These are phyloP conservation scores for Phrynosoma platyrhinos DNA, from an alignment of 2,113 vertebrate species.

Conservation along the genomic window DNA sequence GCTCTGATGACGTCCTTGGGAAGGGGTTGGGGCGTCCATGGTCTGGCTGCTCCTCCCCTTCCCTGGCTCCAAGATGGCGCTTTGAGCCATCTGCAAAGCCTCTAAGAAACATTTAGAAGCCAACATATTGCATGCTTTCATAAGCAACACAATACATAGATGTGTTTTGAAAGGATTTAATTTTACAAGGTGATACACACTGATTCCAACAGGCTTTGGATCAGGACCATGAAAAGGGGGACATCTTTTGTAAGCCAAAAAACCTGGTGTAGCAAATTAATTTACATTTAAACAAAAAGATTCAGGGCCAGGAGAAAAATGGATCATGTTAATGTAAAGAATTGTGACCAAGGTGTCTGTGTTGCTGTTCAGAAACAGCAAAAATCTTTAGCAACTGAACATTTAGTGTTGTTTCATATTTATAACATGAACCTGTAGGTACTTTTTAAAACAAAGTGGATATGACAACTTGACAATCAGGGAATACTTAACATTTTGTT, in stretches of 20 bases:
- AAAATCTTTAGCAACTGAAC: slow-evolving; percentile 30
- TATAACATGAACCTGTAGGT: slow-evolving; percentile 32
- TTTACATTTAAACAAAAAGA: slow-evolving; percentile 32
- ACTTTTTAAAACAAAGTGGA: slow-evolving; percentile 33
- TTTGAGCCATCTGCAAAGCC: too few species aligned
- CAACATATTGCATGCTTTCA: not conserved
- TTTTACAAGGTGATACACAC: slow-evolving; percentile 33
- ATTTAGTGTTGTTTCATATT: slow-evolving; percentile 29
- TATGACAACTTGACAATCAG: slow-evolving; percentile 37
- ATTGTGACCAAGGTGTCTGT: slow-evolving; percentile 25
- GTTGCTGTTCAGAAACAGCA: slow-evolving; percentile 11
- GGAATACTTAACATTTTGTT: slow-evolving; percentile 18
- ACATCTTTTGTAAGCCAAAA: not conserved
- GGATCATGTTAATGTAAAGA: slow-evolving; percentile 34
- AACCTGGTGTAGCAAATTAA: slow-evolving; percentile 21
- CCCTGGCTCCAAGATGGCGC: too few species aligned
- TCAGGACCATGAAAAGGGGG: slow-evolving; percentile 21
- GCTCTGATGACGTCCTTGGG: too few species aligned
- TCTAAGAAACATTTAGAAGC: not conserved
- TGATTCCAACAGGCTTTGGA: slow-evolving; percentile 40
- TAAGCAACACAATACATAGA: slow-evolving; percentile 22
- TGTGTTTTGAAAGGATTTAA: slow-evolving; percentile 23
- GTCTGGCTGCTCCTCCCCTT: too few species aligned
- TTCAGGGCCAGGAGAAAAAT: slow-evolving; percentile 19
- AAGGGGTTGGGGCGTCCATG: too few species aligned